These are phyloP conservation scores for Empis livida DNA, from an alignment of 2,888 invertebrate species.

Conservation along the genomic window DNA sequence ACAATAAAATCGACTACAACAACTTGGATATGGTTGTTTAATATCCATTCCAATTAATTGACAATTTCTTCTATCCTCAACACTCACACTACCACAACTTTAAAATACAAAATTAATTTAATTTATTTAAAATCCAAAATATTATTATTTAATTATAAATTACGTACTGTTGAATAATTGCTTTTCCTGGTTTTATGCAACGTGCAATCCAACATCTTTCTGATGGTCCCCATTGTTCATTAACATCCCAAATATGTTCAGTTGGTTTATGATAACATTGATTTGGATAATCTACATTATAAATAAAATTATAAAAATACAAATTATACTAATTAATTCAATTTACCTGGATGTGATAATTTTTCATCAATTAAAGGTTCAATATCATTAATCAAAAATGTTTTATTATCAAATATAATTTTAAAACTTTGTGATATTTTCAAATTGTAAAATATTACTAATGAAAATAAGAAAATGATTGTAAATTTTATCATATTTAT, in stretches of 20 bases:
- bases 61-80: not conserved
- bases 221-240: not conserved
- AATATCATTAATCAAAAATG: not conserved
- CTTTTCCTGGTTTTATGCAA: not conserved
- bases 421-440: not conserved
- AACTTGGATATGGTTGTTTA: not conserved
- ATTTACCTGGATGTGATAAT: not conserved
- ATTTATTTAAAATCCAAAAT: too few relatives aligned
- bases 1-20: not conserved
- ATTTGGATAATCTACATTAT: constrained; percentile 1
- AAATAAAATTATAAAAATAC: too few relatives aligned
- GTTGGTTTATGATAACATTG: not conserved
- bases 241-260: not conserved
- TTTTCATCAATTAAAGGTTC: not conserved
- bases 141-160: too few relatives aligned
- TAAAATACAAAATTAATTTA: too few relatives aligned
- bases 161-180: too few relatives aligned
- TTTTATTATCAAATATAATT: too few relatives aligned
- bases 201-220: not conserved
- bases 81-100: too few relatives aligned
- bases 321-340: not conserved
- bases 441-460: not conserved
- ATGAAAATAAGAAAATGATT: too few relatives aligned
- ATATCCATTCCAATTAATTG: not conserved
- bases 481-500: too few relatives aligned